Conservation (phyloP, 2,888 invertebrate species). For the Zaprionus lineosus region DNA sequence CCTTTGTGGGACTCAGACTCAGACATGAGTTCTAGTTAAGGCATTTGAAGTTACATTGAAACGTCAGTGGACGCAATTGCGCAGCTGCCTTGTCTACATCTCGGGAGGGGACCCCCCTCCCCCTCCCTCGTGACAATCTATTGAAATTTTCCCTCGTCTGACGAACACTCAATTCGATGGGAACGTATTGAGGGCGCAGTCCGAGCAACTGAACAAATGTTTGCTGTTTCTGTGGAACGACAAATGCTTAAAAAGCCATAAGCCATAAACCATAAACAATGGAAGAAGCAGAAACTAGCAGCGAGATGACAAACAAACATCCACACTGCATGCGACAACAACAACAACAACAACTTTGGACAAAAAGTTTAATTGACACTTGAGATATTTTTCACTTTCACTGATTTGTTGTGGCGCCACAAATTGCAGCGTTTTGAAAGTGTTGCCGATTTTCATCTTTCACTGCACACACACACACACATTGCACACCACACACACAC, state of each 20-base stretch:
- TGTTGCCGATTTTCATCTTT: slow-evolving; percentile 64
- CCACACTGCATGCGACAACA: too few relatives aligned
- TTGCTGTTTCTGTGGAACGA: slow-evolving; percentile 25
- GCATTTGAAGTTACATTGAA: slow-evolving; percentile 1
- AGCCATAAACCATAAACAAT: slow-evolving; percentile 21
- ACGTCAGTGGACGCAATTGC: too few relatives aligned
- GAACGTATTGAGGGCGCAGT: background rate
- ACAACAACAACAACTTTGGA: slow-evolving; percentile 43
- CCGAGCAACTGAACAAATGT: slow-evolving; percentile 60
- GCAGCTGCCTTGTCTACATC: slow-evolving; percentile 39
- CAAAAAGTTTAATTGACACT: slow-evolving; percentile 69
- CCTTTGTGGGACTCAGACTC: too few relatives aligned
- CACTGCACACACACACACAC: slow-evolving; percentile 34
- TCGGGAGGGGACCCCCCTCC: too few relatives aligned
- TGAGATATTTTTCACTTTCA: slow-evolving; percentile 74
- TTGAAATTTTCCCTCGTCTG: slow-evolving; percentile 30
- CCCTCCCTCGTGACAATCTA: slow-evolving; percentile 6
- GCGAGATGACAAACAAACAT: too few relatives aligned
- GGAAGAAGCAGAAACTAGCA: too few relatives aligned
- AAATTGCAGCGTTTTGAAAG: slow-evolving; percentile 64
- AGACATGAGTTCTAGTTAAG: too few relatives aligned
- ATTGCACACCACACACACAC: slow-evolving; percentile 6
- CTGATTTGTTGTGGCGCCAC: slow-evolving; percentile 61
- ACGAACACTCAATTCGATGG: slow-evolving; percentile 2
- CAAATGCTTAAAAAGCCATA: slow-evolving; percentile 19